A percentile compares a stretch with the other conserved stretches of the same genome.
phyloP scores from a whole-genome alignment of 2,888 invertebrate species.

The Megamerina dolium region DNA sequence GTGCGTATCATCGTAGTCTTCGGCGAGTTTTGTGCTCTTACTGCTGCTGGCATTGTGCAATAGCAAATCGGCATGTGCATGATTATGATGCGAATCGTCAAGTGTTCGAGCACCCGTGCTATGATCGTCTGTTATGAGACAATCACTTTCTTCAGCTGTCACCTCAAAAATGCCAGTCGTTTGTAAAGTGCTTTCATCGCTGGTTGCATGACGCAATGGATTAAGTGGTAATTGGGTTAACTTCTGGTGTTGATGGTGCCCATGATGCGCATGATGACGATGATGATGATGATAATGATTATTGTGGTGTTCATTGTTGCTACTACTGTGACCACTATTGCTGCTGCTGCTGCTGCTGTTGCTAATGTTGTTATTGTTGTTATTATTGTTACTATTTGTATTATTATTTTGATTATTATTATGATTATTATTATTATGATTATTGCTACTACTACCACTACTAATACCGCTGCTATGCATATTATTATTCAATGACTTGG shows the following conservation, averaged over 20 bases:
- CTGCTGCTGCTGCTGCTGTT: conserved; percentile 17
- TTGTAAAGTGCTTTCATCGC: conserved; percentile 3
- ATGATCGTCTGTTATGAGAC: conserved; percentile 24
- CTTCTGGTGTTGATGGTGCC: conserved; percentile 1
- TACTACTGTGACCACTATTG: conserved; percentile 23
- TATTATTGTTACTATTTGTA: conserved; percentile 4
- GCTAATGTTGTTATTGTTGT: conserved; percentile 6
- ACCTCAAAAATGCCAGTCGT: conserved; percentile 32
- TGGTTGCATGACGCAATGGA: background rate
- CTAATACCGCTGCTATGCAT: too few relatives aligned
- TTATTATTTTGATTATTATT: background rate
- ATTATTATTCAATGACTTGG: too few relatives aligned
- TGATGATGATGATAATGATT: background rate
- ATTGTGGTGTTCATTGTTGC: conserved; percentile 11
- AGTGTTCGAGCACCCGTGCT: conserved; percentile 8
- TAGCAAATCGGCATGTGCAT: conserved; percentile 10
- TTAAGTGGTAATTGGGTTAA: too few relatives aligned
- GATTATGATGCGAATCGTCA: conserved; percentile 1
- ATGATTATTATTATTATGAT: background rate
- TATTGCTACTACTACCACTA: background rate
- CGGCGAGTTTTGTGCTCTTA: conserved; percentile 36
- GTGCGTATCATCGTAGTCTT: conserved; percentile 45
- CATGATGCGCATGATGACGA: background rate
- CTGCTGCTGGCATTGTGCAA: conserved; percentile 27
- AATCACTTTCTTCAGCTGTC: conserved; percentile 38